Conservation (phyloP, 2,113 vertebrate species). For the Prunella fulvescens region DNA sequence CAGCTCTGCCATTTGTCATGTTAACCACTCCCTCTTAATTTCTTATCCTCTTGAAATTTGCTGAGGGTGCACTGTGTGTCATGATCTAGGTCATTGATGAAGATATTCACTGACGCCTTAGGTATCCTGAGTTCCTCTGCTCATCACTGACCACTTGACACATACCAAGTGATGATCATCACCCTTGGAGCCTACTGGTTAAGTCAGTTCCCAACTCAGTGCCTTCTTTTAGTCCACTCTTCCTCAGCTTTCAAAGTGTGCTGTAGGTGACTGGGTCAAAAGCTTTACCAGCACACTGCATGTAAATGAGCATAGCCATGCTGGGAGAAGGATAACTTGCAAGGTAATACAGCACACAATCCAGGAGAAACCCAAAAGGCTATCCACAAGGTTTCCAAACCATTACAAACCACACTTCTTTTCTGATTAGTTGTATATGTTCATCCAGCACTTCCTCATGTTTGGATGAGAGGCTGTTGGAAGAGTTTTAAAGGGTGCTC, state of each 20-base stretch:
- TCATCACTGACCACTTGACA: neutral
- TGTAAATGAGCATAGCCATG: neutral
- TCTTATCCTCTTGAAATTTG: neutral
- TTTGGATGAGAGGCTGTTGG: neutral
- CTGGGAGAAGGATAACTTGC: neutral
- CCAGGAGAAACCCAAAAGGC: neutral
- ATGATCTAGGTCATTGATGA: constrained; percentile 32
- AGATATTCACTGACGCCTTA: neutral
- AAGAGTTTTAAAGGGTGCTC: neutral
- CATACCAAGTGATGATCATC: neutral
- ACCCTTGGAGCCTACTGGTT: neutral
- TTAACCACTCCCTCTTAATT: constrained; percentile 27
- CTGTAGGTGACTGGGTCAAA: neutral
- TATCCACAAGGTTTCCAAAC: neutral
- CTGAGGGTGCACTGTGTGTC: constrained; percentile 14
- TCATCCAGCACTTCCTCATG: neutral
- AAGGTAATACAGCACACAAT: neutral
- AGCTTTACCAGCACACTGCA: neutral
- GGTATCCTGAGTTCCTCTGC: neutral
- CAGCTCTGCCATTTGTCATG: neutral
- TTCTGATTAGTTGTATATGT: neutral
- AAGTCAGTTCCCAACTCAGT: neutral
- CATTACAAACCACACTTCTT: neutral
- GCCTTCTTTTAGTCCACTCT: neutral
- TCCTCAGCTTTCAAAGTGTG: neutral